phyloP scores from a whole-genome alignment of 1,140 invertebrate species.

The Xylocopa sonorina region DNA sequence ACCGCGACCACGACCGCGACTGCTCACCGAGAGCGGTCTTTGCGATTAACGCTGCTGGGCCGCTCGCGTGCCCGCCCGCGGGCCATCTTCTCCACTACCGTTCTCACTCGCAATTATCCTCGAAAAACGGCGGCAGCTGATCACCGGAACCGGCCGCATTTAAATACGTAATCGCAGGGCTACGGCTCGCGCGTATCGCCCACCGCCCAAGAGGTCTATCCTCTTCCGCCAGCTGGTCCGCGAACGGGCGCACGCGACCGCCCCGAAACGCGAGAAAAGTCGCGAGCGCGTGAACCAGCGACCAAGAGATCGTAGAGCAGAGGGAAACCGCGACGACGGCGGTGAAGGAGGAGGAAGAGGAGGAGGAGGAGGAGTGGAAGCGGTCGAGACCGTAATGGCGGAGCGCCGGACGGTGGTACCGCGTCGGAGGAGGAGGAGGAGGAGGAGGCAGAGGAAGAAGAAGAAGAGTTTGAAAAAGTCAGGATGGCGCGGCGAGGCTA shows the following conservation, averaged over 20 bases:
- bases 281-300: too few relatives aligned
- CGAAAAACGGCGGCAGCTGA: conserved; percentile 74
- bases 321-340: background rate
- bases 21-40: too few relatives aligned
- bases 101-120: conserved; percentile 62
- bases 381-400: conserved; percentile 24
- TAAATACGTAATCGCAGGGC: conserved; percentile 71
- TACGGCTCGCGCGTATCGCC: conserved; percentile 62
- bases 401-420: too few relatives aligned
- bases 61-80: conserved; percentile 61
- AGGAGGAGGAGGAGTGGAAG: conserved; percentile 12
- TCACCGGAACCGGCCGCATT: conserved; percentile 73
- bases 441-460: too few relatives aligned
- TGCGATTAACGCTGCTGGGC: too few relatives aligned
- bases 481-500: conserved; percentile 59
- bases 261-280: background rate
- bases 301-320: too few relatives aligned
- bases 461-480: conserved; percentile 57
- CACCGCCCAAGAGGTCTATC: background rate
- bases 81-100: conserved; percentile 58
- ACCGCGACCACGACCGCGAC: too few relatives aligned
- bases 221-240: conserved; percentile 7
- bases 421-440: too few relatives aligned
- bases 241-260: background rate
- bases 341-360: too few relatives aligned